Evolutionary conservation across 2,797 vertebrate species (phyloP), one percentile per base, ranked within the genome.

Genomic region (Buceros bicornis): DNA sequence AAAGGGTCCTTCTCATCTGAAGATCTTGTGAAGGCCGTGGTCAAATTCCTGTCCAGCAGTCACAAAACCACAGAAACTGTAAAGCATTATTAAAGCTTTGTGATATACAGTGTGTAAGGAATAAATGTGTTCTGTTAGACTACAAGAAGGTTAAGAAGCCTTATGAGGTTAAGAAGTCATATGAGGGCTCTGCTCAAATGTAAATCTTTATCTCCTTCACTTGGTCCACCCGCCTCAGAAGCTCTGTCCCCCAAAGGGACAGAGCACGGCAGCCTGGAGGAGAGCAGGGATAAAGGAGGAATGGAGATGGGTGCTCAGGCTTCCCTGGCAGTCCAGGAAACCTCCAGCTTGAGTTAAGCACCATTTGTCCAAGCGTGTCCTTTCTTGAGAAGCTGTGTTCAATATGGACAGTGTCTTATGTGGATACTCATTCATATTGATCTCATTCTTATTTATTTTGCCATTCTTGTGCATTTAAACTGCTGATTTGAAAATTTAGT

Each of bases 291-390:
- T 13, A 72, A 69, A 61, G 5, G 3, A 82, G 33, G 19, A 84
- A 73, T 19, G 7, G 81, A 4, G 5, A 72, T 3, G 16, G 40
- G 14, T 31, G 10, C 25, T 51, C 22, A 82, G 37, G 11, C 20
- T 64, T 82, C 5, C 16, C 8, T 15, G 26, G 12, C 11, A 48
- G 24, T 19, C 31, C 35, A 50, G 56, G 8, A 95, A 82, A 60
- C 18, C 20, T 80, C 18, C 21, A 54, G 24, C 8, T 81, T 79
- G 43, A 31, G 11, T 37, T 47, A 70, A 77, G 10, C 22, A 53
- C 2, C 0, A 0, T 33, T 14, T 25, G 20, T 40, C 13, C 29
- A 57, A 57, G 15, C 4, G 3, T 11, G 21, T 8, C 8, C 11
- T 15, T 80, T 51, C 48, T 78, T 72, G 58, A 79, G 81, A 69